phyloP scores from a whole-genome alignment of 37 sponge, comb jelly and placozoan species.

The Ianthella basta region DNA sequence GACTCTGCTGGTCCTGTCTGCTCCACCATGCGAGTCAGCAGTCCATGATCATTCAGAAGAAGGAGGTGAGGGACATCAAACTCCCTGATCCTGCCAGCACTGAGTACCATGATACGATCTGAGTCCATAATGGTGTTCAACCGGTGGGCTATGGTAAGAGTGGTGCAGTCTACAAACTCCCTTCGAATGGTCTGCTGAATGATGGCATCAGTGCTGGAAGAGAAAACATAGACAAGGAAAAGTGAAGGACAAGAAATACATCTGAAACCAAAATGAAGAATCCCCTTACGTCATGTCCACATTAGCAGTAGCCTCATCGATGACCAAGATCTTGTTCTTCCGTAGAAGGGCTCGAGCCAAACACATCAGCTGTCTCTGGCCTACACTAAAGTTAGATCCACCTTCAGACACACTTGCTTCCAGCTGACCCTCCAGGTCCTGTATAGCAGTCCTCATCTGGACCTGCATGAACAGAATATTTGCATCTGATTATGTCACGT shows the following conservation, averaged over 20 bases:
- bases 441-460: slow-evolving; percentile 69
- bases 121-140: slow-evolving; percentile 91
- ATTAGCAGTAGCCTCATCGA: slow-evolving; percentile 90
- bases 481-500: neutral
- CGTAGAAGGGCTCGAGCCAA: slow-evolving; percentile 79
- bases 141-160: slow-evolving; percentile 90
- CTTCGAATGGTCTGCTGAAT: slow-evolving; percentile 52
- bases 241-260: neutral
- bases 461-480: slow-evolving; percentile 25
- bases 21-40: slow-evolving; percentile 57
- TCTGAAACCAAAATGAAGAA: neutral
- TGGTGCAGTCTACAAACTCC: slow-evolving; percentile 76
- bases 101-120: slow-evolving; percentile 77
- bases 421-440: slow-evolving; percentile 61
- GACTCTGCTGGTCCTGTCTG: slow-evolving; percentile 53
- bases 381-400: slow-evolving; percentile 85
- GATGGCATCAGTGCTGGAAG: slow-evolving; percentile 11
- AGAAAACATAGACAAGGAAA: neutral
- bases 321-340: slow-evolving; percentile 81
- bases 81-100: slow-evolving; percentile 50
- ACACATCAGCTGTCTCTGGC: slow-evolving; percentile 87
- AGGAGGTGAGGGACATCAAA: slow-evolving; percentile 53
- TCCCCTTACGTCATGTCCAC: slow-evolving; percentile 64
- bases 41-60: slow-evolving; percentile 39
- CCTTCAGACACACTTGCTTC: slow-evolving; percentile 65